These are phyloP conservation scores for Falcaria lacertinaria DNA, from an alignment of 2,888 invertebrate species.

Conservation along the genomic window DNA sequence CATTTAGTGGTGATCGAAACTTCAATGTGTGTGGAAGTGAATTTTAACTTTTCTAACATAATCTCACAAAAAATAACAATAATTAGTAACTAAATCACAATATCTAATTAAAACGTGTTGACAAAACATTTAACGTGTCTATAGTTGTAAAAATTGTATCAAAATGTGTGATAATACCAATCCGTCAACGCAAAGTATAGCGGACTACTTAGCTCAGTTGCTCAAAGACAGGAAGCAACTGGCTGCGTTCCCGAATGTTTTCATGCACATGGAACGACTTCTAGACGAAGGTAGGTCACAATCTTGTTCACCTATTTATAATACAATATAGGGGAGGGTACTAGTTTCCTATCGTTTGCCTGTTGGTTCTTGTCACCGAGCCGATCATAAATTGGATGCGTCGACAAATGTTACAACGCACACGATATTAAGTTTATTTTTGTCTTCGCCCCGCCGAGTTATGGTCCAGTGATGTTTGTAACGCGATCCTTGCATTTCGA, in stretches of 20 bases:
- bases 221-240: slow-evolving; percentile 99
- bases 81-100: slow-evolving; percentile 75
- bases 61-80: slow-evolving; percentile 75
- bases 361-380: slow-evolving; percentile 63
- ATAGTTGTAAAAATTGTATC: slow-evolving; percentile 61
- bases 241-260: slow-evolving; percentile 99
- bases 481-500: slow-evolving; percentile 71
- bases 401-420: slow-evolving; percentile 75
- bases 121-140: slow-evolving; percentile 69
- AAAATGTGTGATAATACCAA: slow-evolving; percentile 79
- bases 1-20: slow-evolving; percentile 77
- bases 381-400: slow-evolving; percentile 71
- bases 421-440: slow-evolving; percentile 79
- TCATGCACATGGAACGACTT: slow-evolving; percentile 99
- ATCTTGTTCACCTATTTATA: slow-evolving; percentile 47
- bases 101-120: slow-evolving; percentile 64
- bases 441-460: slow-evolving; percentile 77
- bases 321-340: slow-evolving; percentile 37
- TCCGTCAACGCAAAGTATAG: slow-evolving; percentile 96
- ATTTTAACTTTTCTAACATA: slow-evolving; percentile 78
- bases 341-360: slow-evolving; percentile 43
- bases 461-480: slow-evolving; percentile 78
- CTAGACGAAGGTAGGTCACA: slow-evolving; percentile 96
- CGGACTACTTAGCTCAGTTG: slow-evolving; percentile 99
- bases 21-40: slow-evolving; percentile 78